Conservation (phyloP, 2,888 invertebrate genomes). For the Leptura quadrifasciata region DNA sequence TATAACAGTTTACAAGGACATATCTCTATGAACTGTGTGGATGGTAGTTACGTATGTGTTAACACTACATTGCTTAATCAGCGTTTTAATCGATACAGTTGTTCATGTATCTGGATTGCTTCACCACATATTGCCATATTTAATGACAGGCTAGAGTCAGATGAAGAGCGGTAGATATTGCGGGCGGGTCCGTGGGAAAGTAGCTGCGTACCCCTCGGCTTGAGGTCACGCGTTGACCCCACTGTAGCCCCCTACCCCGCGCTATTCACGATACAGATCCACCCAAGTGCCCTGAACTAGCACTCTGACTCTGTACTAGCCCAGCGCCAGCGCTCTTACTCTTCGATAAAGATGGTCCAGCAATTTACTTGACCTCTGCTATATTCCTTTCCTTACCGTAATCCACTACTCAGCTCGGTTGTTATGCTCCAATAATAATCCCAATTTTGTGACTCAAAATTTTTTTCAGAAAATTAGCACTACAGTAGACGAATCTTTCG, state of each 20-base stretch:
- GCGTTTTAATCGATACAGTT: slow-evolving; percentile 70
- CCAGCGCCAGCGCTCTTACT: slow-evolving; percentile 51
- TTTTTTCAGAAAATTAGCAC: slow-evolving; percentile 1
- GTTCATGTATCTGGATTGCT: slow-evolving; percentile 69
- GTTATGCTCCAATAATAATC: slow-evolving; percentile 33
- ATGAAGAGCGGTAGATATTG: slow-evolving; percentile 75
- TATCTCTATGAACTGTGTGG: background rate
- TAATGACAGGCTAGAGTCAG: slow-evolving; percentile 74
- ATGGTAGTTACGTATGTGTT: slow-evolving; percentile 43
- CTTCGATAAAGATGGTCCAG: slow-evolving; percentile 65
- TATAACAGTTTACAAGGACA: slow-evolving; percentile 15
- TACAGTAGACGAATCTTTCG: background rate
- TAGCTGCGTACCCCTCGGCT: slow-evolving; percentile 75
- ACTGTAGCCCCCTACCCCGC: slow-evolving; percentile 64
- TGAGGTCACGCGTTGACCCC: slow-evolving; percentile 75
- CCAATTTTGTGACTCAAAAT: slow-evolving; percentile 16
- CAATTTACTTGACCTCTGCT: slow-evolving; percentile 65
- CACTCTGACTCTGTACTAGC: slow-evolving; percentile 58
- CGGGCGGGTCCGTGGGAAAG: slow-evolving; percentile 75
- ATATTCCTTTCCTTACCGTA: slow-evolving; percentile 46
- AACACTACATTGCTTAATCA: slow-evolving; percentile 61
- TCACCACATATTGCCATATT: slow-evolving; percentile 74
- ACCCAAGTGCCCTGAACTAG: slow-evolving; percentile 69
- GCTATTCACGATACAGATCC: slow-evolving; percentile 71
- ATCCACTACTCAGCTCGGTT: slow-evolving; percentile 43